Base-by-base conservation (phyloP, 2,888 invertebrate genomes). In the Slavum lentiscoides region DNA sequence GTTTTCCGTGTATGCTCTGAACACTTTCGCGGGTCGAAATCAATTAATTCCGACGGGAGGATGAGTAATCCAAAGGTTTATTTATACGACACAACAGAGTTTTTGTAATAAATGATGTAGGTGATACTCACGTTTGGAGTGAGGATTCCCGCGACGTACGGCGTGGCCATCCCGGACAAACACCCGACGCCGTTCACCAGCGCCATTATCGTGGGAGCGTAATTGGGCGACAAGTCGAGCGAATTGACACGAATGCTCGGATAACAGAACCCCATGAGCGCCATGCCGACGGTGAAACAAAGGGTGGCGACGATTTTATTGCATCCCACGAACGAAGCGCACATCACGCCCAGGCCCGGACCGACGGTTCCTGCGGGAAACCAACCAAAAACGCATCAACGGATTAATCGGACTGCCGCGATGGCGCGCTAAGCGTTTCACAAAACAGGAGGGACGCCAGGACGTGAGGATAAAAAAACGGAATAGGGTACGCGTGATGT, bases 231-330 rank as follows among this genome's bases (percentile, higher is more conserved):
- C 43, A 91, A 87, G 84, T 91, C 91, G 86, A 91, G 88, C 6
- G 90, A 89, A 85, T 91, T 91, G 77, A 91, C 90, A 85, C 91
- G 90, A 84, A 91, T 89, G 82, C 90, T 90, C 84, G 91, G 84
- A 85, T 92, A 92, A 86, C 90, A 92, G 1, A 91, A 90, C 2
- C 91, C 92, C 91, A 92, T 91, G 82, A 91, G 89, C 58, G 89
- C 90, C 90, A 91, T 89, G 53, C 88, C 89, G 53, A 89, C 85
- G 74, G 91, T 89, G 85, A 91, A 90, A 82, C 90, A 86, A 9
- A 84, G 83, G 64, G 89, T 88, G 9, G 91, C 88, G 70, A 88
- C 85, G 82, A 86, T 84, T 23, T 86, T 67, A 19, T 88, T 85
- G n/a, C 30, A 86, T 73, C 43, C 83, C 0, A 83, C 83, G 58